Base-by-base conservation (phyloP, 2,888 invertebrate genomes). In the Arge pagana region DNA sequence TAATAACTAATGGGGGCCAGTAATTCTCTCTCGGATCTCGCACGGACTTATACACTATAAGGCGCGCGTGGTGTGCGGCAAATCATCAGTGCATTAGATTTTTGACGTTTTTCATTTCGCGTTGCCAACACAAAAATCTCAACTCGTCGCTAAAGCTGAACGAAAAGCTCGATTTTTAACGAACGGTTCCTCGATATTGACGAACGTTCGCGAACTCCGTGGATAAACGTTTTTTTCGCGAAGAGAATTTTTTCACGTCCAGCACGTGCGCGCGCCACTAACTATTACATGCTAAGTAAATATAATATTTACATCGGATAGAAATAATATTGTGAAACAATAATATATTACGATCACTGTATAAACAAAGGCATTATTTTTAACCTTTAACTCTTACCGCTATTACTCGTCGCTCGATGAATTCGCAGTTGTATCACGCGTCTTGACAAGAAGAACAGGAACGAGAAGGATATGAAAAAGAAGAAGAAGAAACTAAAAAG, bases 11-110 rank as follows among this genome's bases (percentile, higher is more conserved):
- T 68, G 65, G 75, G 74, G 76, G 75, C 75, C 76, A 76, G 75
- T 75, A 75, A 76, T 74, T 74, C 67, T 75, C 70, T 69, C 75
- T 74, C 66, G 70, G 73, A 74, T 74, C 74, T 74, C 72, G 72
- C 72, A 72, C 70, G 70, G 71, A 74, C 71, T 71, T 70, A 70
- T 68, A 67, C 63, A 70, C 66, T 62, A 62, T 64, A 65, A 64
- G 65, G 70, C 66, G 68, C 68, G 67, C 63, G n/a, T n/a, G 53
- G 57, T 59, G 55, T 50, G 49, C 43, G 3, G 45, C 42, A 42
- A 57, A 59, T 57, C 52, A 52, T 48, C 56, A 56, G 53, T 56
- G 55, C 54, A 13, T 33, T n/a, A n/a, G n/a, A n/a, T n/a, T n/a
- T n/a, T n/a, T n/a, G n/a, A n/a, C n/a, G n/a, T n/a, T n/a, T n/a